A percentile compares a stretch with the other conserved stretches of the same genome.
These are phyloP conservation scores for Cephalotes varians DNA, from an alignment of 2,888 invertebrate genomes.

Conservation along the genomic window DNA sequence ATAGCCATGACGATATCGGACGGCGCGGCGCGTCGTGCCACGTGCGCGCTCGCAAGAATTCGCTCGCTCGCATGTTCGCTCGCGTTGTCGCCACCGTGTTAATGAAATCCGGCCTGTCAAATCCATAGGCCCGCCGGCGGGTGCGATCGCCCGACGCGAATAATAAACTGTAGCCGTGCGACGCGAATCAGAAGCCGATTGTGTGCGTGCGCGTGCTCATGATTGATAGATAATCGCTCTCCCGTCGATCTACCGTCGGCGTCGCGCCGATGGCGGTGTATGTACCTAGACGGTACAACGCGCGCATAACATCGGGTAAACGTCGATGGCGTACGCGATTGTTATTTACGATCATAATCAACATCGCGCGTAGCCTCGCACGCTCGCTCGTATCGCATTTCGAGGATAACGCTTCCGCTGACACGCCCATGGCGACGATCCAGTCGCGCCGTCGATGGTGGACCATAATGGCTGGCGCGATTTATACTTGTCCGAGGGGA, in stretches of 20 bases:
- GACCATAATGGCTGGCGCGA: slow-evolving; percentile 43
- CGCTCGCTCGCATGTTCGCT: slow-evolving; percentile 24
- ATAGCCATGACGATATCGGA: slow-evolving; percentile 35
- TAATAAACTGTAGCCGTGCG: slow-evolving; percentile 67
- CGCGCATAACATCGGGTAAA: slow-evolving; percentile 78
- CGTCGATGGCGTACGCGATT: slow-evolving; percentile 76
- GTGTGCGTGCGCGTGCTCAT: slow-evolving; percentile 60
- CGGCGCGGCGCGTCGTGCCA: neutral
- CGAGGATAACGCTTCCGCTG: slow-evolving; percentile 56
- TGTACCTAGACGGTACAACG: slow-evolving; percentile 44
- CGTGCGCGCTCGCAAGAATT: neutral
- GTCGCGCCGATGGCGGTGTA: slow-evolving; percentile 39
- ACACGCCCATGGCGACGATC: slow-evolving; percentile 48
- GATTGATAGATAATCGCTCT: slow-evolving; percentile 74
- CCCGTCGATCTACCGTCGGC: slow-evolving; percentile 49
- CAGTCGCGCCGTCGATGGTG: slow-evolving; percentile 31
- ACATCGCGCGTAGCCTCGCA: slow-evolving; percentile 55
- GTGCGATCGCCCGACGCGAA: slow-evolving; percentile 54
- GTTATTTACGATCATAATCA: slow-evolving; percentile 82
- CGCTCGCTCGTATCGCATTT: slow-evolving; percentile 59
- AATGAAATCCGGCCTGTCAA: slow-evolving; percentile 73
- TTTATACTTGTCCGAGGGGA: slow-evolving; percentile 35
- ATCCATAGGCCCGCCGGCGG: slow-evolving; percentile 55
- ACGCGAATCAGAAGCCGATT: slow-evolving; percentile 50
- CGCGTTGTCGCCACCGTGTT: slow-evolving; percentile 57